Evolutionary conservation across 1,140 invertebrate species (phyloP).

Genomic region (Drosophila nikananu): DNA sequence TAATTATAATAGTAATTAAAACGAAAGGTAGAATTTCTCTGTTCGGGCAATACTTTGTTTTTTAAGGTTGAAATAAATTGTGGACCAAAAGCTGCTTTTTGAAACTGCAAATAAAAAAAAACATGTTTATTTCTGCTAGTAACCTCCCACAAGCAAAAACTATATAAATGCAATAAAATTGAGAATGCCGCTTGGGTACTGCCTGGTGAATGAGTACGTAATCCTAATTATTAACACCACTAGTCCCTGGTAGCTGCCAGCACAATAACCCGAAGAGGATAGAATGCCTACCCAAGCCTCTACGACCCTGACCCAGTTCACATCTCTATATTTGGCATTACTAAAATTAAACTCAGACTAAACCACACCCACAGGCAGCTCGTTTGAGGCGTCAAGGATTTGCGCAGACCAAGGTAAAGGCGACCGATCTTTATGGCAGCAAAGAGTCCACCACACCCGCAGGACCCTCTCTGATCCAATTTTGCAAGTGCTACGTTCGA

Average conservation of each 20-base stretch:
- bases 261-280: constrained; percentile 4
- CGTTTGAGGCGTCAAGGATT: constrained; percentile 80
- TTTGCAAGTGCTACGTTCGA: constrained; percentile 37
- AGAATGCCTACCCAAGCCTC: constrained; percentile 12
- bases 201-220: neutral
- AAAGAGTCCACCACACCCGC: neutral
- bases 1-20: neutral
- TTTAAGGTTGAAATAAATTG: neutral
- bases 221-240: constrained; percentile 4
- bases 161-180: neutral
- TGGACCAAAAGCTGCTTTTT: neutral
- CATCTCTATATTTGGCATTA: constrained; percentile 53
- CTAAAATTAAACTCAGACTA: constrained; percentile 72
- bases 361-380: constrained; percentile 74
- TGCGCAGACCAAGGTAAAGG: constrained; percentile 74
- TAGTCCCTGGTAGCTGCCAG: constrained; percentile 8
- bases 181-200: constrained; percentile 16
- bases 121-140: neutral
- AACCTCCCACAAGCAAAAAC: neutral
- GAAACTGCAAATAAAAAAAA: neutral
- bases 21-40: neutral
- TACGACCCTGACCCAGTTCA: constrained; percentile 27
- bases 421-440: constrained; percentile 10
- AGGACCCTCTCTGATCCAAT: constrained; percentile 13
- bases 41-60: neutral